These are phyloP conservation scores for Drosophila yooni DNA, from an alignment of 2,888 invertebrate species.

Conservation along the genomic window DNA sequence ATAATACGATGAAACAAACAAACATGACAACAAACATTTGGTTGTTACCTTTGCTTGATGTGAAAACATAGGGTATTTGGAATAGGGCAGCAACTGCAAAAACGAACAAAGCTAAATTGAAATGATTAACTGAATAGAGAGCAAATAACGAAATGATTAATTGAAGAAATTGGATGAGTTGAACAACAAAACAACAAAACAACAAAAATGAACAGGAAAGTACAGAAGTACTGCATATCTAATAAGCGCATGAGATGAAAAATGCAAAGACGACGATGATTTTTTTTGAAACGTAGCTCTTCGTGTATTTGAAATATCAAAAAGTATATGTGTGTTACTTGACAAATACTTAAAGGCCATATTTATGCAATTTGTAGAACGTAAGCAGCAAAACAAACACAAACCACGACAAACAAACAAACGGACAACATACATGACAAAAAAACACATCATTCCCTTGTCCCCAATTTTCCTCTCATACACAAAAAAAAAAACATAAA, in stretches of 20 bases:
- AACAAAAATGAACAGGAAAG: conserved; percentile 7
- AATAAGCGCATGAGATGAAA: conserved; percentile 21
- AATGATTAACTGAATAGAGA: conserved; percentile 9
- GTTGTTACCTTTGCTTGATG: conserved; percentile 6
- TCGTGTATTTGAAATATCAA: conserved; percentile 41
- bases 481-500: background rate
- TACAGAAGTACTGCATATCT: conserved; percentile 45
- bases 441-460: background rate
- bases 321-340: conserved; percentile 27
- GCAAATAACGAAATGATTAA: conserved; percentile 11
- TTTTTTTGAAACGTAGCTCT: conserved; percentile 41
- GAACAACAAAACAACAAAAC: conserved; percentile 3
- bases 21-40: background rate
- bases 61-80: conserved; percentile 10
- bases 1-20: background rate
- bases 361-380: conserved; percentile 74
- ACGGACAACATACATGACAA: conserved; percentile 1
- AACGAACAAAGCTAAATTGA: conserved; percentile 4
- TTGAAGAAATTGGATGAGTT: background rate
- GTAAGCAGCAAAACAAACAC: conserved; percentile 55
- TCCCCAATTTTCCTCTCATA: conserved; percentile 4
- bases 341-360: conserved; percentile 70
- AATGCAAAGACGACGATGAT: conserved; percentile 3
- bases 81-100: conserved; percentile 36
- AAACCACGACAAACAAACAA: conserved; percentile 8